These are phyloP conservation scores for Hypercompe scribonia DNA, from an alignment of 2,888 invertebrate species.

Conservation along the genomic window DNA sequence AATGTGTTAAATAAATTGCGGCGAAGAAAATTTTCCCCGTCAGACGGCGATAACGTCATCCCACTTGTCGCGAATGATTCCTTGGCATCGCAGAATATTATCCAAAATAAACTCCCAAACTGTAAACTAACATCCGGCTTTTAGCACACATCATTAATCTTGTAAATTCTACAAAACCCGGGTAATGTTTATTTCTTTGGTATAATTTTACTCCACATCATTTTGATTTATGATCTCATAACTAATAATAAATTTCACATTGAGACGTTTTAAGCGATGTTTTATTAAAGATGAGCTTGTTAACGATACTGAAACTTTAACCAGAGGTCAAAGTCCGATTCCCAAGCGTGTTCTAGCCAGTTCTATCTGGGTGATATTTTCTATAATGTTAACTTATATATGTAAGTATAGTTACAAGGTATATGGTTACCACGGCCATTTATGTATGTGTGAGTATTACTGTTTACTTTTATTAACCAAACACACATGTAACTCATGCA, in stretches of 20 bases:
- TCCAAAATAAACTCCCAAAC: slow-evolving; percentile 56
- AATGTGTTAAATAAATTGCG: slow-evolving; percentile 18
- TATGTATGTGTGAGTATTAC: not conserved
- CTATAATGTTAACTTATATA: too few species aligned
- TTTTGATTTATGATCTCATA: slow-evolving; percentile 45
- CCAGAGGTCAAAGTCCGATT: not conserved
- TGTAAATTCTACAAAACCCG: slow-evolving; percentile 34
- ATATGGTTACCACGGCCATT: not conserved
- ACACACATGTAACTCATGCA: slow-evolving; percentile 11
- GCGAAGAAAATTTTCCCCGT: slow-evolving; percentile 24
- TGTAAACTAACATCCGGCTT: slow-evolving; percentile 56
- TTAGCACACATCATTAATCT: slow-evolving; percentile 56
- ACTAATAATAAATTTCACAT: slow-evolving; percentile 37
- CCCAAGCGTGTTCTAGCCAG: not conserved
- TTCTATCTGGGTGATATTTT: not conserved
- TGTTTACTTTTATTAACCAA: slow-evolving; percentile 23
- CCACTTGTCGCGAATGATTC: slow-evolving; percentile 32
- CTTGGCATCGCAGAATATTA: slow-evolving; percentile 54
- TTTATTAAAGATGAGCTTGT: slow-evolving; percentile 5
- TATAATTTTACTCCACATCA: slow-evolving; percentile 34
- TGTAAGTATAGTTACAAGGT: not conserved
- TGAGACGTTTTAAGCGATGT: slow-evolving; percentile 24
- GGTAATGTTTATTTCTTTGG: slow-evolving; percentile 36
- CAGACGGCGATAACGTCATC: slow-evolving; percentile 18
- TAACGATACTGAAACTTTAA: not conserved